Percentiles rank a stretch among this genome's conserved stretches.
Conservation (phyloP, 1,140 invertebrate species). For the Drosophila sturtevanti region DNA sequence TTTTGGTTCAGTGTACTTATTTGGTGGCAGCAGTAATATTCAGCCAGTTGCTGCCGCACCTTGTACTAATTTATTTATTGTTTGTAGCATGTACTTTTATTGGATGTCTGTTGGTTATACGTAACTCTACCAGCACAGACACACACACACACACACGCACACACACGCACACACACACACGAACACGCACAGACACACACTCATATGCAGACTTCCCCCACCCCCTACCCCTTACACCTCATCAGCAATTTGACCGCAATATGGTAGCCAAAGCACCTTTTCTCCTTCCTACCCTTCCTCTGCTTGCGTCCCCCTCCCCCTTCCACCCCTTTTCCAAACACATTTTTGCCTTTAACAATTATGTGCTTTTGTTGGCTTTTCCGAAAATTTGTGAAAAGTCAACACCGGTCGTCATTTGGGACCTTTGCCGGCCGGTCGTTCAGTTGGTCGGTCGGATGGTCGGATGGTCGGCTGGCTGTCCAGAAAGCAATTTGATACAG, state of each 20-base stretch:
- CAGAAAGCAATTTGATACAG: conserved; percentile 67
- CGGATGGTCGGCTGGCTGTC: background rate
- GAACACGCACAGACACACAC: no score
- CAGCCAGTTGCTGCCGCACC: conserved; percentile 44
- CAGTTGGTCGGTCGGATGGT: background rate
- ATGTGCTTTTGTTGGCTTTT: conserved; percentile 42
- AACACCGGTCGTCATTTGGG: conserved; percentile 36
- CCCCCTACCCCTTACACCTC: background rate
- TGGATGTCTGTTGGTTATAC: conserved; percentile 43
- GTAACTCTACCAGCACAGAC: no score
- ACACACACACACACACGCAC: no score
- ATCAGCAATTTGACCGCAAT: conserved; percentile 34
- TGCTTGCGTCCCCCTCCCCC: no score
- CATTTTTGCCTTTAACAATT: conserved; percentile 64
- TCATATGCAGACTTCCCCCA: background rate
- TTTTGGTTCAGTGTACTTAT: background rate
- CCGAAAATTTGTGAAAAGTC: conserved; percentile 66
- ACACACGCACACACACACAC: no score
- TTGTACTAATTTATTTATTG: conserved; percentile 79
- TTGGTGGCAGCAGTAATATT: background rate
- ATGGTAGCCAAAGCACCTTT: conserved; percentile 6
- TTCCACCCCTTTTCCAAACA: background rate
- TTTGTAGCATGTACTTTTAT: conserved; percentile 72
- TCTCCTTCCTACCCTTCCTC: background rate
- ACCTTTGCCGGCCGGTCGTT: background rate